Evolutionary conservation across 2,888 invertebrate species (phyloP), one percentile per base, ranked within the genome.

Genomic region (Myopa tessellatipennis): DNA sequence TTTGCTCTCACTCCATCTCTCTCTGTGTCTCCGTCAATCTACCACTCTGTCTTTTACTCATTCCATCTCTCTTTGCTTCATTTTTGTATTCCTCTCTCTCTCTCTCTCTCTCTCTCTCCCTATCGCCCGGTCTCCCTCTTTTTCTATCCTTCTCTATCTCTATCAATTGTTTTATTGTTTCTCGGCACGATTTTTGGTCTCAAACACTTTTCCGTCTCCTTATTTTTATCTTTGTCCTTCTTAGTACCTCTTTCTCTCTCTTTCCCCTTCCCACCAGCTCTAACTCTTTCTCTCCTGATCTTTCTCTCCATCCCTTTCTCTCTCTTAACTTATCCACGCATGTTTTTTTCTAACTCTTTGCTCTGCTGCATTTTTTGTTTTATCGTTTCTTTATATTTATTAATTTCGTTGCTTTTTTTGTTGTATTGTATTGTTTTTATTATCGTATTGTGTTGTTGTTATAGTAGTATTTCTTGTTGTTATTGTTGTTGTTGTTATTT

Each of bases 261-360:
- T 10, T 45, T 45, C 10, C 10, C 45, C 10, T 10, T 45, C 45
- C 3, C 10, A 3, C 45, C 45, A 26, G 6, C 10, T 45, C 45
- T 6, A 6, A 8, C 45, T 45, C 10, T 45, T 45, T 26, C 26
- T 26, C 45, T 45, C 10, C 3, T 1, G 1, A 26, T 26, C 26
- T 26, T 26, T 26, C 26, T 26, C 26, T 26, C 26, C 26, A 26
- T 26, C 55, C 26, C 55, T 52, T 34, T 40, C 10, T 72, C 72
- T 72, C 58, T 72, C 72, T 38, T 72, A 72, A 72, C 72, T 72
- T 60, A 72, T 60, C 60, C 38, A 60, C 72, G 72, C 72, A 72
- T 72, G 60, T 72, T 72, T 72, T 60, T 72, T 40, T 26, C 60
- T 72, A 60, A 60, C 60, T 73, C 61, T 67, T 38, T 40, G 34